phyloP scores from a whole-genome alignment of 2,888 invertebrate species.

The Parnassius mnemosyne region DNA sequence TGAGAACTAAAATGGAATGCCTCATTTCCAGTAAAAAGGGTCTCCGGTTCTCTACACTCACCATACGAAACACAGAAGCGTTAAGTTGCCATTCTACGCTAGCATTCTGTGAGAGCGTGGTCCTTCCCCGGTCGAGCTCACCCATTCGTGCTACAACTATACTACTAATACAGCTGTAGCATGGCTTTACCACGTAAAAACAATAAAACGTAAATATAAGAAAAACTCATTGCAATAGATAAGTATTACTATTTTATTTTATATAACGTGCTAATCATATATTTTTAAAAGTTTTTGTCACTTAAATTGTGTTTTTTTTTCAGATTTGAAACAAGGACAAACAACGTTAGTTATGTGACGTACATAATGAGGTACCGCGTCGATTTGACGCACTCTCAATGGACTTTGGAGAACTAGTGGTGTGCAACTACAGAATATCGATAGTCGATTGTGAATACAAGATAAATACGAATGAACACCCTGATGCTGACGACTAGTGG shows the following conservation, averaged over 20 bases:
- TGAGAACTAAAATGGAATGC: too few relatives aligned
- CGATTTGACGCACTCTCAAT: constrained; percentile 50
- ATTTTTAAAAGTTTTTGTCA: background rate
- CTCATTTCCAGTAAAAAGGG: too few relatives aligned
- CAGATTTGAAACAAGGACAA: constrained; percentile 49
- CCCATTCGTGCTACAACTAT: too few relatives aligned
- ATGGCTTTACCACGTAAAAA: too few relatives aligned
- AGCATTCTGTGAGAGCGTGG: too few relatives aligned
- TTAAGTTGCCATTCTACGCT: too few relatives aligned
- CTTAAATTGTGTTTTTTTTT: constrained; percentile 36
- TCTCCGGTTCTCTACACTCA: too few relatives aligned
- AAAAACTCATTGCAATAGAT: too few relatives aligned
- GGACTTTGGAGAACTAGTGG: constrained; percentile 56
- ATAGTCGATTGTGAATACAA: constrained; percentile 32
- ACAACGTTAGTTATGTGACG: constrained; percentile 59
- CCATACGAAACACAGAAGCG: too few relatives aligned
- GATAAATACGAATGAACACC: constrained; percentile 66
- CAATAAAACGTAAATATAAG: too few relatives aligned
- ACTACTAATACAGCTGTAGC: too few relatives aligned
- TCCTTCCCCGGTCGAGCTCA: too few relatives aligned
- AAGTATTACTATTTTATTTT: background rate
- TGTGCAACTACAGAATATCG: constrained; percentile 40
- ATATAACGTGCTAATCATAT: background rate
- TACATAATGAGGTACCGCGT: constrained; percentile 52
- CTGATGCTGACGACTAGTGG: constrained; percentile 75